These are phyloP conservation scores for Quadriops clusia DNA, from an alignment of 2,888 invertebrate genomes.

Conservation along the genomic window DNA sequence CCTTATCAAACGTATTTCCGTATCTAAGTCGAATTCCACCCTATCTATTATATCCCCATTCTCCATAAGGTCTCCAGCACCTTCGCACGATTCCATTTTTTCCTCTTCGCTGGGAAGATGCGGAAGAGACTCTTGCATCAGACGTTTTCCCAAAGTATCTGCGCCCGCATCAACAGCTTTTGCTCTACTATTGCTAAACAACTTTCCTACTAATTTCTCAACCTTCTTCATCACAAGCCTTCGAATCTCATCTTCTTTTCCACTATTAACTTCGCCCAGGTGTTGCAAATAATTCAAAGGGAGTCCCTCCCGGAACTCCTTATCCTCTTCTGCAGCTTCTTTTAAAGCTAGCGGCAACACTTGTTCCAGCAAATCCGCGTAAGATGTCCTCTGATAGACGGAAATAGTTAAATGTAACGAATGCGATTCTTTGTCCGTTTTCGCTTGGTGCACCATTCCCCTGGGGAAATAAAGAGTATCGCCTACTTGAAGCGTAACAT, in stretches of 20 bases:
- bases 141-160: constrained; percentile 76
- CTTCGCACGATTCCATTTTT: constrained; percentile 54
- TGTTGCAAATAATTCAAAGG: constrained; percentile 67
- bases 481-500: constrained; percentile 69
- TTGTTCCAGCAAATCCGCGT: constrained; percentile 78
- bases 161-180: constrained; percentile 66
- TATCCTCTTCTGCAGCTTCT: constrained; percentile 55
- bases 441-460: constrained; percentile 77
- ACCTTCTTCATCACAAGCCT: constrained; percentile 42
- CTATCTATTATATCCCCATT: constrained; percentile 51
- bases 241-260: constrained; percentile 27
- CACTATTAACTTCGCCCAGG: constrained; percentile 59
- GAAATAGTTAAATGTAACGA: constrained; percentile 92
- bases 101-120: constrained; percentile 62
- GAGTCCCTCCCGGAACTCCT: constrained; percentile 60
- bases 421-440: constrained; percentile 65
- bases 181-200: constrained; percentile 48
- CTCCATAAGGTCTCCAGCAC: constrained; percentile 57
- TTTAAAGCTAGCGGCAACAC: constrained; percentile 64
- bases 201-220: constrained; percentile 43
- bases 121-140: constrained; percentile 78
- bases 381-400: constrained; percentile 81
- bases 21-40: constrained; percentile 51
- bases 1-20: constrained; percentile 46
- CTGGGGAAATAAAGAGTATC: constrained; percentile 91